These are phyloP conservation scores for Protosalanx chinensis DNA, from an alignment of 2,797 vertebrate genomes.

Conservation along the genomic window DNA sequence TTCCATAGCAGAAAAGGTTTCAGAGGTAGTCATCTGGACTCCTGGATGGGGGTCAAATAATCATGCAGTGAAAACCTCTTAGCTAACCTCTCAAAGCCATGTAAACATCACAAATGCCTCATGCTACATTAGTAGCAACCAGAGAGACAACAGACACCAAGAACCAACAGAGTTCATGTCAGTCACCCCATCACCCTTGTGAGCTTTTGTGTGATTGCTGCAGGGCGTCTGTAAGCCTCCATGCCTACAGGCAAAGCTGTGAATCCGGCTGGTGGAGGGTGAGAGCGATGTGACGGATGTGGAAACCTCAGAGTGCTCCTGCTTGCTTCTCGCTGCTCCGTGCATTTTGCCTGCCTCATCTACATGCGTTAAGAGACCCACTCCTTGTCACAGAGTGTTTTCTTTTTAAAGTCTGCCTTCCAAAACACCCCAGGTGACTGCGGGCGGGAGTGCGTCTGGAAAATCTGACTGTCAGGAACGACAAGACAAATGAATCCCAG, in stretches of 20 bases:
- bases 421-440: conserved; percentile 90
- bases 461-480: conserved; percentile 96
- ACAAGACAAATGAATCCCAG: conserved; percentile 96
- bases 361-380: conserved; percentile 95
- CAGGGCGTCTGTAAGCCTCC: conserved; percentile 66
- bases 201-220: conserved; percentile 46
- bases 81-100: no score
- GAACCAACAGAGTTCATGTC: conserved; percentile 55
- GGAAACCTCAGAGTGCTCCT: conserved; percentile 56
- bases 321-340: conserved; percentile 80
- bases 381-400: conserved; percentile 96
- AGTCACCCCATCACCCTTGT: conserved; percentile 62
- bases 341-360: conserved; percentile 87
- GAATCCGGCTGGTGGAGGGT: conserved; percentile 31
- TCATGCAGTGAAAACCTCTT: no score
- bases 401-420: conserved; percentile 79
- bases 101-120: no score
- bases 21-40: no score
- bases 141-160: conserved; percentile 53
- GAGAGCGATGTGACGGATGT: conserved; percentile 65
- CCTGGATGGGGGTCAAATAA: no score
- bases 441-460: conserved; percentile 91
- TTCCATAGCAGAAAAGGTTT: no score
- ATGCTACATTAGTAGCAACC: conserved; percentile 7
- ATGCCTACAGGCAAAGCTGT: conserved; percentile 68